A percentile compares a stretch with the other conserved stretches of the same genome.
These are phyloP conservation scores for Pseudanteris insignis DNA, from an alignment of 2,888 invertebrate genomes.

Conservation along the genomic window DNA sequence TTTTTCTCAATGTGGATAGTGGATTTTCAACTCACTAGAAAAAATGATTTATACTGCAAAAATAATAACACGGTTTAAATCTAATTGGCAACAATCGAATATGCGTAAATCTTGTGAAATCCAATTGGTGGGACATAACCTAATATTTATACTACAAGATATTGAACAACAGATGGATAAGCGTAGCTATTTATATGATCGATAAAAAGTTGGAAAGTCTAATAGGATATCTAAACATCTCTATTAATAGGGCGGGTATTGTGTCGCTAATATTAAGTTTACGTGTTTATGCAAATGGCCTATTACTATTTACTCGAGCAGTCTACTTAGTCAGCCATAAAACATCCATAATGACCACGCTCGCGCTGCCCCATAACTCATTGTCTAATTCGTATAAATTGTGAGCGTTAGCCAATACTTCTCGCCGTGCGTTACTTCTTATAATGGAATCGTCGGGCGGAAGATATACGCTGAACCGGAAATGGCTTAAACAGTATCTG, in stretches of 20 bases:
- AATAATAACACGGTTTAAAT: too few species aligned
- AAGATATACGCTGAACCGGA: conserved; percentile 47
- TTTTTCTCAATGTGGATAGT: too few species aligned
- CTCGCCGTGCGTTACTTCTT: conserved; percentile 15
- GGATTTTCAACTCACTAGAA: too few species aligned
- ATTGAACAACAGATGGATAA: too few species aligned
- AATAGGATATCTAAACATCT: conserved; percentile 21
- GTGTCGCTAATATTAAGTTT: conserved; percentile 13
- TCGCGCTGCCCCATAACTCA: conserved; percentile 10
- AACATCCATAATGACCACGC: conserved; percentile 23
- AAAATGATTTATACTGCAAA: too few species aligned
- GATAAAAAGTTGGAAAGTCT: conserved; percentile 4
- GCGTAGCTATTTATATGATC: conserved; percentile 17
- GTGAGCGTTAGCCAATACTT: conserved; percentile 13
- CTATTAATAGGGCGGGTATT: conserved; percentile 12
- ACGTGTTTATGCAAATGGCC: conserved; percentile 30
- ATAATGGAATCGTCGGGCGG: conserved; percentile 20
- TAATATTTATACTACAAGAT: too few species aligned
- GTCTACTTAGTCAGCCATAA: conserved; percentile 24
- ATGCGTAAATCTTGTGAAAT: too few species aligned
- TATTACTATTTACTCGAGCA: conserved; percentile 24
- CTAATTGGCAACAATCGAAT: too few species aligned
- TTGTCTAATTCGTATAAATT: conserved; percentile 35
- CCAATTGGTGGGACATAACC: too few species aligned
- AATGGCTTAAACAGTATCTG: conserved; percentile 46